These are phyloP conservation scores for Ophion ellenae DNA, from an alignment of 2,888 invertebrate genomes.

Conservation along the genomic window DNA sequence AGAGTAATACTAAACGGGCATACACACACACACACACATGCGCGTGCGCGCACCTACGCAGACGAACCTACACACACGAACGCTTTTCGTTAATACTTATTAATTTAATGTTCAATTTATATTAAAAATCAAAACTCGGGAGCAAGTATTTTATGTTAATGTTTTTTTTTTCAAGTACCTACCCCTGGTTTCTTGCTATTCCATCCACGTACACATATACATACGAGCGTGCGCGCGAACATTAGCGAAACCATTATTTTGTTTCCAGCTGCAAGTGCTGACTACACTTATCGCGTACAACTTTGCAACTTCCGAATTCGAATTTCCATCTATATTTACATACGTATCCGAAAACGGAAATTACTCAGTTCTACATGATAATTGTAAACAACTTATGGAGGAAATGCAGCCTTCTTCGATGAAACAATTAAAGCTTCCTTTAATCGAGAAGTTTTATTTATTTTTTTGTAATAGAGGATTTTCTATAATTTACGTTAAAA, in stretches of 20 bases:
- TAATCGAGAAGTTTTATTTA: constrained; percentile 35
- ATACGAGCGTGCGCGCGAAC: background rate
- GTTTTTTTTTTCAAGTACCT: constrained; percentile 24
- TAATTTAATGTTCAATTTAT: constrained; percentile 78
- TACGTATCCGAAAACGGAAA: background rate
- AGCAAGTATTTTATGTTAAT: constrained; percentile 65
- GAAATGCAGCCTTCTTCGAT: background rate
- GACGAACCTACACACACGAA: constrained; percentile 35
- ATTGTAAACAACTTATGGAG: background rate
- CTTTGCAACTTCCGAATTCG: background rate
- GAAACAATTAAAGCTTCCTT: background rate
- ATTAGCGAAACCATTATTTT: background rate
- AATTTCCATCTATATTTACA: background rate
- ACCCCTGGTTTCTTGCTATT: constrained; percentile 57
- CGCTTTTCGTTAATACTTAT: constrained; percentile 68
- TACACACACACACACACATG: background rate
- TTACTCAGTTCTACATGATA: background rate
- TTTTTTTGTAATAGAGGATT: background rate
- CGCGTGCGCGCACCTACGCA: constrained; percentile 31
- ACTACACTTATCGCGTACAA: background rate
- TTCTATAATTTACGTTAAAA: background rate
- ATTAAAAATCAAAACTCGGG: constrained; percentile 74
- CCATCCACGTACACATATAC: constrained; percentile 43
- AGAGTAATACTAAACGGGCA: constrained; percentile 63
- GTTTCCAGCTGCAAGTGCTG: background rate